Evolutionary conservation across 2,113 vertebrate genomes (phyloP), one percentile per base, ranked within the genome.

Genomic region (Myotis brandtii): DNA sequence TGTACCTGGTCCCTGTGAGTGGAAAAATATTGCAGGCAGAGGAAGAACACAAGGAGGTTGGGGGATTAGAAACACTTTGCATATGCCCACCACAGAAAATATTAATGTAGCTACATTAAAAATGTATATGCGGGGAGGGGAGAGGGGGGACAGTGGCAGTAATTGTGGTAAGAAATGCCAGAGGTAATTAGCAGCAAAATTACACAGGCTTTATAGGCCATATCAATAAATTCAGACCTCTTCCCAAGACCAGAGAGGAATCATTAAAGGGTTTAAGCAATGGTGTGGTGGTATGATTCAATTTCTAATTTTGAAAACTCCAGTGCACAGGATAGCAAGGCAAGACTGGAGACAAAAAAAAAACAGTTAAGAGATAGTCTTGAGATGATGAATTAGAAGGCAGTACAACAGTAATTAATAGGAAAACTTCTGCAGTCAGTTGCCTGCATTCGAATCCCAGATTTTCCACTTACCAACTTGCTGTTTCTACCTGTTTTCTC

Each of bases 271-370:
- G 23, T 59, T 52, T 86, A 69, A 75, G 43, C 70, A 87, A 40
- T 83, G 25, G 32, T 43, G 17, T n/a, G 6, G 21, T n/a, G 2
- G 6, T 56, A 75, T 17, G 9, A 86, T 90, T 89, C 13, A 25
- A 56, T 93, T 89, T 92, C 69, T 46, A 82, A 48, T 59, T 97
- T 48, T 77, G 32, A 92, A 93, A 95, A 93, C 25, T 82, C 73
- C 23, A 75, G 40, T 40, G 18, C 37, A 90, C 30, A 95, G 66
- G 40, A 69, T 1, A 89, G 43, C 48, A 73, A 92, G 21, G 37
- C 2, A 54, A 73, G 43, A 79, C 1, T 50, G 12, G 20, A 72
- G n/a, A 67, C 12, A 76, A 56, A 17, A 25, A 91, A 72, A 82
- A 46, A 43, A 50, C 25, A 76, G 23, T 52, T 72, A 89, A 67